Percentiles rank a stretch among this genome's conserved stretches.
phyloP scores from a whole-genome alignment of 1,140 invertebrate species.

The Heterodera schachtii region DNA sequence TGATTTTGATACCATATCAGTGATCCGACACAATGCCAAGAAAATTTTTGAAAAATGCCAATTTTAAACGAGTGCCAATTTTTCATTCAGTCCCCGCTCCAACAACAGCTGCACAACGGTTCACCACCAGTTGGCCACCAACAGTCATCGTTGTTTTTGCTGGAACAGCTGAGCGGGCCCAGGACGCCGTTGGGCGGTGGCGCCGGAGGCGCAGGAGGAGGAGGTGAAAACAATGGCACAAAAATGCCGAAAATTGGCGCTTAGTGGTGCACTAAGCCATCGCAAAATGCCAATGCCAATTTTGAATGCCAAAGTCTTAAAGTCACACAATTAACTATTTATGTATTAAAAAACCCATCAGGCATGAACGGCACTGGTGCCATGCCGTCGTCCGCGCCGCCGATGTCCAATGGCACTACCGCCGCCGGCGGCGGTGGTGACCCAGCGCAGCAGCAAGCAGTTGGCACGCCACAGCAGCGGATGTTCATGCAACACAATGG shows the following conservation, averaged over 20 bases:
- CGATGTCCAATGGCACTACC: not conserved
- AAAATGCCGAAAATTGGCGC: not conserved
- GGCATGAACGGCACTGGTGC: not conserved
- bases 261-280: not conserved
- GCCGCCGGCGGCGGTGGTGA: too few species aligned
- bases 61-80: too few species aligned
- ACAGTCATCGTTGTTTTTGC: not conserved
- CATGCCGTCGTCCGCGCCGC: not conserved
- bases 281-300: not conserved
- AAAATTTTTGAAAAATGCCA: too few species aligned
- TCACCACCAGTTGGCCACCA: not conserved
- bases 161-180: slow-evolving; percentile 2
- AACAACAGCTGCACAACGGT: not conserved
- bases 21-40: too few species aligned
- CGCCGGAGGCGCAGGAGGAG: not conserved
- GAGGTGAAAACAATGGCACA: not conserved
- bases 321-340: too few species aligned
- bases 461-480: too few species aligned
- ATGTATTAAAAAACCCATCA: not conserved
- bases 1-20: too few species aligned
- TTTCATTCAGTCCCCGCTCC: not conserved
- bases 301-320: not conserved
- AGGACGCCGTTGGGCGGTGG: slow-evolving; percentile 6
- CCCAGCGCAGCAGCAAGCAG: too few species aligned
- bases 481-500: too few species aligned